Evolutionary conservation across 2,797 vertebrate species (phyloP), one percentile per base, ranked within the genome.

Genomic region (Chaetophractus vellerosus): DNA sequence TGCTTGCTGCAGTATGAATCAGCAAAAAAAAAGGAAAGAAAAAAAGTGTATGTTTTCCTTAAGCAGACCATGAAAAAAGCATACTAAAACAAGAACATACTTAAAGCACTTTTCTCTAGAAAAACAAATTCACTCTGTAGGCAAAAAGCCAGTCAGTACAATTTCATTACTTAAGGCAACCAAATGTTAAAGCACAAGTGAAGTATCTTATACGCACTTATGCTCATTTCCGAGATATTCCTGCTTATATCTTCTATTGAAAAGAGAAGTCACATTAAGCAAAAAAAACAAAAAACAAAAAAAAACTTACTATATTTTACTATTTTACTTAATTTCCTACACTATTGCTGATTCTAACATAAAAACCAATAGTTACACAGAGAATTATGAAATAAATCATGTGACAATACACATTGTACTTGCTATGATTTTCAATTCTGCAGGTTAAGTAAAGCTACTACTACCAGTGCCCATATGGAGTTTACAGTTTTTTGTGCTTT

Each of bases 41-140:
- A 23, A 41, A 14, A 4, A 0, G 5, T 19, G 7, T 26, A 50
- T 45, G 88, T 85, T 82, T 33, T n/a, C 71, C 94, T 72, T 86
- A 90, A 93, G 11, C 55, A 91, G 41, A 89, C 33, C 61, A 72
- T 79, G 93, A 95, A 92, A 80, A 74, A 94, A 86, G 28, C 55
- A 5, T 28, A 78, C 78, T 68, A 68, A 81, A 94, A 61, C 41
- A 94, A 88, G 52, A 75, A 97, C 96, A 96, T 2, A 75, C 52
- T n/a, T 86, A 96, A 97, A 87, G 97, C 50, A 97, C 90, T 94
- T 96, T 90, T 96, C 97, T 90, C 93, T 97, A 94, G 68, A 90
- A 97, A 95, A 57, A 55, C 52, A 96, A 21, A 90, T 66, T 96
- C 72, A 90, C 83, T 94, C 88, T 78, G 45, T 74, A 93, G 82